These are phyloP conservation scores for Agelas oroides DNA, from an alignment of 37 sponge, comb jelly and placozoan genomes.

Conservation along the genomic window DNA sequence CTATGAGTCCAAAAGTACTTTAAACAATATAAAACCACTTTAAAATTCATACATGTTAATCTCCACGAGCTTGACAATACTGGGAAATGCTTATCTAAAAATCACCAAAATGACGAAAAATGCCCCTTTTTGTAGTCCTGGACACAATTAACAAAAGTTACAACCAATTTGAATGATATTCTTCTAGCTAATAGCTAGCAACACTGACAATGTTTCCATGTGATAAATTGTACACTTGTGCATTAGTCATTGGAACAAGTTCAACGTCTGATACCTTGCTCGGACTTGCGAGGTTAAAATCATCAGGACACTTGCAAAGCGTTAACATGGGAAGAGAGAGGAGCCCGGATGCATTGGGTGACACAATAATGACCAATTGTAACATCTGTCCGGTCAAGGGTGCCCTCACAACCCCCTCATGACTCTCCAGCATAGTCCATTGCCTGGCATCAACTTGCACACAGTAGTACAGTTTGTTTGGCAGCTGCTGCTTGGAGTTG, in stretches of 20 bases:
- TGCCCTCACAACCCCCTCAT: background rate
- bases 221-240: slow-evolving; percentile 38
- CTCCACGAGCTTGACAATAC: too few species aligned
- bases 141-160: too few species aligned
- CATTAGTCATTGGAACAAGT: background rate
- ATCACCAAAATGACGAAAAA: too few species aligned
- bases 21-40: too few species aligned
- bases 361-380: background rate
- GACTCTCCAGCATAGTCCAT: background rate
- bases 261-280: background rate
- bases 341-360: slow-evolving; percentile 4
- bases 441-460: background rate
- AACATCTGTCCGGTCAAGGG: background rate
- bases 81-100: too few species aligned
- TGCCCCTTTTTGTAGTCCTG: background rate
- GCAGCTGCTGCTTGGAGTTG: slow-evolving; percentile 6
- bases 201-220: slow-evolving; percentile 26
- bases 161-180: background rate
- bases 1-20: too few species aligned
- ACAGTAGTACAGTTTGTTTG: slow-evolving; percentile 12
- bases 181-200: too few species aligned
- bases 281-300: background rate
- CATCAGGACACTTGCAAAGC: background rate
- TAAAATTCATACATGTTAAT: too few species aligned
- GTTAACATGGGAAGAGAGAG: background rate